These are phyloP conservation scores for Dione juno DNA, from an alignment of 2,888 invertebrate species.

Conservation along the genomic window DNA sequence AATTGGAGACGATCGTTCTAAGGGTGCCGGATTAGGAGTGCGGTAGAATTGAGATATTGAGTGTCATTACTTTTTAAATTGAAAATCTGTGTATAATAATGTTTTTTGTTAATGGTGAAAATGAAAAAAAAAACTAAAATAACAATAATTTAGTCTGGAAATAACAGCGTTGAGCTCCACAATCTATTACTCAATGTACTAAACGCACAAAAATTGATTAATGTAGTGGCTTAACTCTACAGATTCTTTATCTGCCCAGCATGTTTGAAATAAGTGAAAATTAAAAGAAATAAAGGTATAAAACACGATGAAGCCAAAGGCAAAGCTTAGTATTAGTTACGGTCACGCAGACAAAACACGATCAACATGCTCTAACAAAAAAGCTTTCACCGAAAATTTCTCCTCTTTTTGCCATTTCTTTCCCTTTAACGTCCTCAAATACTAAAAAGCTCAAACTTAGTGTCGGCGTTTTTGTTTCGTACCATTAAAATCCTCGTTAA, in stretches of 20 bases:
- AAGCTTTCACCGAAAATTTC: conserved; percentile 3
- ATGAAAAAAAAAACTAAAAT: no score
- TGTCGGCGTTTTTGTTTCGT: conserved; percentile 36
- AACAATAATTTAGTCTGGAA: no score
- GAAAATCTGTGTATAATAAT: conserved; percentile 14
- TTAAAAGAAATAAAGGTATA: neutral
- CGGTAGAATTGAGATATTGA: conserved; percentile 39
- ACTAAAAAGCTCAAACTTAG: conserved; percentile 45
- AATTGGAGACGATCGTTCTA: conserved; percentile 67
- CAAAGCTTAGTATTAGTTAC: conserved; percentile 4
- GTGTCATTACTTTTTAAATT: conserved; percentile 40
- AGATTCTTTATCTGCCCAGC: no score
- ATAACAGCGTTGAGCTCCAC: neutral
- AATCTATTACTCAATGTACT: neutral
- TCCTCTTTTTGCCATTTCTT: conserved; percentile 16
- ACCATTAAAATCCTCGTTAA: conserved; percentile 57
- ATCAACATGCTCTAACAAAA: conserved; percentile 21
- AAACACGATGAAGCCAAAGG: neutral
- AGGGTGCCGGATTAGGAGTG: conserved; percentile 28
- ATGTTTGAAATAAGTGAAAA: no score
- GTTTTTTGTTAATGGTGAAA: conserved; percentile 3
- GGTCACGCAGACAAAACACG: conserved; percentile 22
- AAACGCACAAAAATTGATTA: neutral
- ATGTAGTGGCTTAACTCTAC: no score
- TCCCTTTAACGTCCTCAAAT: conserved; percentile 12